phyloP scores from a whole-genome alignment of 1,140 invertebrate species.

The Heliconius himera region DNA sequence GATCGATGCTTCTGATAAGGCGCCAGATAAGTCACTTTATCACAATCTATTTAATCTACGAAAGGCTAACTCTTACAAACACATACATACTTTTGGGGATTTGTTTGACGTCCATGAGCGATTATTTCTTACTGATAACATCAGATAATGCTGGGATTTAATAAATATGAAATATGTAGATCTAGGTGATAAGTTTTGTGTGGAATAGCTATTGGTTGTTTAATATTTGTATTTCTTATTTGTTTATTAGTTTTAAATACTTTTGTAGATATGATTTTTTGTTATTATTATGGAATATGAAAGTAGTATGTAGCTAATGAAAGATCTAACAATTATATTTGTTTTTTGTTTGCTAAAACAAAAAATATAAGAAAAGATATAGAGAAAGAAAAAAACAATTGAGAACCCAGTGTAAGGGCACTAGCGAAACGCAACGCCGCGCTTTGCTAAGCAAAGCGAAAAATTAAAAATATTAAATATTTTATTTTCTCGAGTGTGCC shows the following conservation, averaged over 20 bases:
- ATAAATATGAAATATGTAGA: constrained; percentile 23
- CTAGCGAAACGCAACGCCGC: no score
- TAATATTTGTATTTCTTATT: not conserved
- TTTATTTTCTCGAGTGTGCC: no score
- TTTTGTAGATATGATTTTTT: no score
- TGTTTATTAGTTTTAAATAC: not conserved
- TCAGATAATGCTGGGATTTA: constrained; percentile 31
- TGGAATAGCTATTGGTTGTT: not conserved
- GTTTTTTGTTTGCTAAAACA: no score
- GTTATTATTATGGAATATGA: no score
- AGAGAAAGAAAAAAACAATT: no score
- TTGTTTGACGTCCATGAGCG: constrained; percentile 34
- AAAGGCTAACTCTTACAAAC: not conserved
- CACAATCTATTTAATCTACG: constrained; percentile 2
- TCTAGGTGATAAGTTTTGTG: not conserved
- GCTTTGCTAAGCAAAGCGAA: no score
- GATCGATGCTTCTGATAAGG: constrained; percentile 43
- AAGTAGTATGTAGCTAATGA: no score
- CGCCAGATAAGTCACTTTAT: not conserved
- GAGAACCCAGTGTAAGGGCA: no score
- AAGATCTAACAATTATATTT: no score
- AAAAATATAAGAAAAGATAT: no score
- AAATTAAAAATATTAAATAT: no score
- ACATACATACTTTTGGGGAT: constrained; percentile 16
- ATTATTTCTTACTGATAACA: constrained; percentile 35